Percentiles rank a stretch among this genome's conserved stretches.
These are phyloP conservation scores for Grammomys dolichurus DNA, from an alignment of 2,113 vertebrate species.

Conservation along the genomic window DNA sequence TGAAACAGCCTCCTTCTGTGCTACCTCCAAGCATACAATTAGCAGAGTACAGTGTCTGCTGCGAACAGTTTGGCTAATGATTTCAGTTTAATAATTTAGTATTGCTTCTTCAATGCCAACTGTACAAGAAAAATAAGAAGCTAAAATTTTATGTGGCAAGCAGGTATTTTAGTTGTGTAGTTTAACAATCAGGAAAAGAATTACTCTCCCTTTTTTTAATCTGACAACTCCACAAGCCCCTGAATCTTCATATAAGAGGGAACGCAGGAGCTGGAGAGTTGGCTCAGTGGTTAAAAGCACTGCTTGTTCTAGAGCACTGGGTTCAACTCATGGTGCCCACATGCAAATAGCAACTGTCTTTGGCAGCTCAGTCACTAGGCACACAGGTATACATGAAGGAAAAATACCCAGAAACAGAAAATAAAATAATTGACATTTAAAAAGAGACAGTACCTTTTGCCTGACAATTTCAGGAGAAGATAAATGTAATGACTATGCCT, in stretches of 20 bases:
- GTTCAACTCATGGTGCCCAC: too few relatives aligned
- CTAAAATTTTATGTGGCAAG: conserved; percentile 58
- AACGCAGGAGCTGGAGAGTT: neutral
- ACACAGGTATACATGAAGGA: neutral
- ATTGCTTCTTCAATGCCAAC: conserved; percentile 82
- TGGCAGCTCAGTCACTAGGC: neutral
- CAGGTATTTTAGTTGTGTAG: conserved; percentile 43
- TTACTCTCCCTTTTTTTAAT: neutral
- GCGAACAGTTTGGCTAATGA: conserved; percentile 87
- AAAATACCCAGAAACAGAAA: neutral
- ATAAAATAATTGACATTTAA: neutral
- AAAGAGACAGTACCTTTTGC: conserved; percentile 22
- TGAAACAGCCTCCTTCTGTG: conserved; percentile 88
- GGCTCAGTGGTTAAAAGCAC: neutral
- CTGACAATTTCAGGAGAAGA: conserved; percentile 20
- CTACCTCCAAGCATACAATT: conserved; percentile 90
- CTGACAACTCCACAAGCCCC: neutral
- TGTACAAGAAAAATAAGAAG: conserved; percentile 49
- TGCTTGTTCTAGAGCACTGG: neutral
- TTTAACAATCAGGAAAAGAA: conserved; percentile 63
- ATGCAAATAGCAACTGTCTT: neutral
- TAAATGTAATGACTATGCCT: neutral
- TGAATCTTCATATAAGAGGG: conserved; percentile 9
- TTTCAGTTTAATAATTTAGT: conserved; percentile 90
- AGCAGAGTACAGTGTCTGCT: conserved; percentile 88